Percentiles rank a stretch among this genome's conserved stretches.
Conservation (phyloP, 2,888 invertebrate genomes). For the Auanema sp. region DNA sequence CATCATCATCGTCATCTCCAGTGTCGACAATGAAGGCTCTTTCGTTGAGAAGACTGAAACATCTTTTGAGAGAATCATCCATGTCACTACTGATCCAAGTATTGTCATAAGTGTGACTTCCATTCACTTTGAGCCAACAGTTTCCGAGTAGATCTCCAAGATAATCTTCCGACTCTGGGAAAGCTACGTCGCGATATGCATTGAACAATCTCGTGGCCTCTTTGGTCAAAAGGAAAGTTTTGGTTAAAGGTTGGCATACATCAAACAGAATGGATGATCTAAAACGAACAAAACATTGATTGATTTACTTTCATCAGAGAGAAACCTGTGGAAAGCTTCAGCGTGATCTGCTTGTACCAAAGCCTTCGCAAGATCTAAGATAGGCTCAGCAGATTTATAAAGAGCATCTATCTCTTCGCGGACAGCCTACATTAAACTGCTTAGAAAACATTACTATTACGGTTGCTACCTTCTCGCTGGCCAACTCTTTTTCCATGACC, state of each 20-base stretch:
- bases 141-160: slow-evolving; percentile 54
- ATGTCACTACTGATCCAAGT: slow-evolving; percentile 47
- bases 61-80: slow-evolving; percentile 44
- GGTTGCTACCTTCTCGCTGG: slow-evolving; percentile 75
- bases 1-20: slow-evolving; percentile 43
- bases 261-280: slow-evolving; percentile 35
- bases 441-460: neutral
- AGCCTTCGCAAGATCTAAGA: slow-evolving; percentile 40
- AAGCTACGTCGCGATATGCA: slow-evolving; percentile 57
- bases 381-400: slow-evolving; percentile 37
- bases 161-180: slow-evolving; percentile 52
- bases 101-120: slow-evolving; percentile 35
- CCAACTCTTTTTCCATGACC: slow-evolving; percentile 80
- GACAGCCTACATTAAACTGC: slow-evolving; percentile 68
- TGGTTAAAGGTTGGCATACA: slow-evolving; percentile 45
- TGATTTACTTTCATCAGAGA: neutral
- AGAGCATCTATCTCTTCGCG: slow-evolving; percentile 73
- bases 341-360: slow-evolving; percentile 47
- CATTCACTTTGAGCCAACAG: slow-evolving; percentile 48
- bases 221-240: slow-evolving; percentile 41
- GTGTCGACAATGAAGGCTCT: slow-evolving; percentile 47
- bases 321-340: slow-evolving; percentile 35
- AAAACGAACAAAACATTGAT: slow-evolving; percentile 13
- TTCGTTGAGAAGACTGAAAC: slow-evolving; percentile 46
- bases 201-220: slow-evolving; percentile 45